Evolutionary conservation across 2,797 vertebrate species (phyloP).

Genomic region (Catharus ustulatus): DNA sequence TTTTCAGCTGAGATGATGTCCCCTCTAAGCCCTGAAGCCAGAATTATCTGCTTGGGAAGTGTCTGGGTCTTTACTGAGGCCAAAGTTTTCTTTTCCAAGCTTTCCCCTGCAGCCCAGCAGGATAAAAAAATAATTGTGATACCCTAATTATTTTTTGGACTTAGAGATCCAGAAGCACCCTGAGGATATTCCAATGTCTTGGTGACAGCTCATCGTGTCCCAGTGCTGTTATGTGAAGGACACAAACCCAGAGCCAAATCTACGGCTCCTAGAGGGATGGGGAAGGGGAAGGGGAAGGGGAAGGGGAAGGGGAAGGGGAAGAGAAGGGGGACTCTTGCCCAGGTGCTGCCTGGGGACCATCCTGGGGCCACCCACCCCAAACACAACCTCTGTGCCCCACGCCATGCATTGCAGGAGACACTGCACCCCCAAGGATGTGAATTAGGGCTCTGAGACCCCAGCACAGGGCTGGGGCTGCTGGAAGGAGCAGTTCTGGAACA

Average conservation of each 20-base stretch:
- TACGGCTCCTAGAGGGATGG: not conserved
- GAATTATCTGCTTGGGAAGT: not conserved
- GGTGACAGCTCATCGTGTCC: not conserved
- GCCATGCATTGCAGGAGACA: accelerated
- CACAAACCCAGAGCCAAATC: not conserved
- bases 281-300: too few relatives aligned
- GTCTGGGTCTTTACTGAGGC: not conserved
- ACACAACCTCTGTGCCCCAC: not conserved
- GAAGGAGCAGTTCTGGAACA: not conserved
- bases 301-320: too few relatives aligned
- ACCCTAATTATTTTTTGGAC: not conserved
- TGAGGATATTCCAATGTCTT: not conserved
- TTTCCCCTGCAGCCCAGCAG: not conserved
- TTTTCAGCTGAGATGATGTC: not conserved
- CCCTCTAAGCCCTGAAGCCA: not conserved
- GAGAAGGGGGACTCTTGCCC: not conserved
- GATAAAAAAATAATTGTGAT: not conserved
- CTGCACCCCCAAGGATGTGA: not conserved
- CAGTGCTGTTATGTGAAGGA: not conserved
- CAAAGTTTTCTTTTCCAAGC: not conserved
- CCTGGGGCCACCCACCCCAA: not conserved
- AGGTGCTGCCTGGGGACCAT: not conserved
- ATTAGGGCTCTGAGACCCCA: not conserved
- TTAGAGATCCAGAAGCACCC: not conserved
- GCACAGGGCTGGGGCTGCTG: accelerated